Evolutionary conservation across 2,888 invertebrate genomes (phyloP).

Genomic region (Zaprionus bogoriensis): DNA sequence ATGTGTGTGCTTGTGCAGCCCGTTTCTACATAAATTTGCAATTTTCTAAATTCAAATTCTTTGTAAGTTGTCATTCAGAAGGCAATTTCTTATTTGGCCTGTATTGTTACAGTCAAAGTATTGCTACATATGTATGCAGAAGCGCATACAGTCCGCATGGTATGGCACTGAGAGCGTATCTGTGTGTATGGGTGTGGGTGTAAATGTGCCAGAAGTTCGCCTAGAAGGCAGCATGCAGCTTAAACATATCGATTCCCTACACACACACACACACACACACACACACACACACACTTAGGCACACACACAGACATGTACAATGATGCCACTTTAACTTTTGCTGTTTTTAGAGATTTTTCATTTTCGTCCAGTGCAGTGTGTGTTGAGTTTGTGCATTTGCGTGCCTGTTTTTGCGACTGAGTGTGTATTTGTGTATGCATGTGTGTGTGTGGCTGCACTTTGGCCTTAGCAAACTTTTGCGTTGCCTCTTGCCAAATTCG

Average conservation of each 20-base stretch:
- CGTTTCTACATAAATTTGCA: conserved; percentile 74
- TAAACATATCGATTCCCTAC: conserved; percentile 65
- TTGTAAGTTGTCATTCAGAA: conserved; percentile 77
- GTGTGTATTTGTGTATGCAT: conserved; percentile 15
- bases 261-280: conserved; percentile 29
- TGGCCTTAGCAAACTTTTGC: conserved; percentile 54
- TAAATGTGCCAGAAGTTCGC: conserved; percentile 50
- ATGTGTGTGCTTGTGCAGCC: conserved; percentile 7
- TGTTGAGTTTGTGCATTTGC: conserved; percentile 2
- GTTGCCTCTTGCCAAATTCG: conserved; percentile 51
- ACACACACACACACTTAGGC: conserved; percentile 33
- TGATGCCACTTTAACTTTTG: conserved; percentile 67
- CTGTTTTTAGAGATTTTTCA: conserved; percentile 66
- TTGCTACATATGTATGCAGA: conserved; percentile 63
- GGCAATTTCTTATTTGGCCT: conserved; percentile 72
- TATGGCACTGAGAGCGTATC: no score
- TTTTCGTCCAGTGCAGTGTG: conserved; percentile 26
- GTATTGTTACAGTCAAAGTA: conserved; percentile 60
- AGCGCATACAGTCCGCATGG: no score
- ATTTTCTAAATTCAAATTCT: conserved; percentile 77
- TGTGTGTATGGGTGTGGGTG: neutral
- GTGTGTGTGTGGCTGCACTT: conserved; percentile 40
- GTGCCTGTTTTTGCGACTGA: conserved; percentile 8
- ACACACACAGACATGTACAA: conserved; percentile 26
- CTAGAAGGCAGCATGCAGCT: conserved; percentile 55